Evolutionary conservation across 2,797 vertebrate genomes (phyloP).

Genomic region (Peromyscus nudipes): DNA sequence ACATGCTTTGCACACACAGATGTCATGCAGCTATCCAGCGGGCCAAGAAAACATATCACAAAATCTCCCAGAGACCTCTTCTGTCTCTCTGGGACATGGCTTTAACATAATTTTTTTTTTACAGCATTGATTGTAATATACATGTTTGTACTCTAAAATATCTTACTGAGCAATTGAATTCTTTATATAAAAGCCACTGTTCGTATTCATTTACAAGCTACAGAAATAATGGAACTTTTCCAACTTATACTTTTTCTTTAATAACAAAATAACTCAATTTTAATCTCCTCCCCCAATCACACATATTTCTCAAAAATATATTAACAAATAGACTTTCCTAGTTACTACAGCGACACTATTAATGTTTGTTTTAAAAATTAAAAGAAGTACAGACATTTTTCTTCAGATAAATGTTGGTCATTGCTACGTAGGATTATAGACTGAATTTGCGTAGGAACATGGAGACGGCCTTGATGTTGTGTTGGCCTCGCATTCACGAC

Average conservation of each 20-base stretch:
- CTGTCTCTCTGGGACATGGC: slow-evolving; percentile 21
- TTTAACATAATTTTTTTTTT: slow-evolving; percentile 57
- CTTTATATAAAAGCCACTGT: slow-evolving; percentile 43
- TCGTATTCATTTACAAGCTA: slow-evolving; percentile 3
- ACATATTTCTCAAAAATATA: background rate
- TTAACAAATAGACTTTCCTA: background rate
- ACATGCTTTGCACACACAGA: slow-evolving; percentile 47
- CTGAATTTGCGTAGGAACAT: background rate
- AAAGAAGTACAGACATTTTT: background rate
- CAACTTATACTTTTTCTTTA: slow-evolving; percentile 24
- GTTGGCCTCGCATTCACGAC: background rate
- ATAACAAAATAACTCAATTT: slow-evolving; percentile 15
- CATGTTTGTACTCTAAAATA: slow-evolving; percentile 44
- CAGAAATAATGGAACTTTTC: slow-evolving; percentile 30
- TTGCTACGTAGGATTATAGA: background rate
- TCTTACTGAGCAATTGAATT: background rate
- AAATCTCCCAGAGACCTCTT: slow-evolving; percentile 39
- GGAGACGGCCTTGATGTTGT: background rate
- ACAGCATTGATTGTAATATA: slow-evolving; percentile 22
- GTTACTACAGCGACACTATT: background rate
- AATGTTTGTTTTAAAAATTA: slow-evolving; percentile 43
- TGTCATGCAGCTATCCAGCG: background rate
- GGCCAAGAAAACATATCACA: background rate
- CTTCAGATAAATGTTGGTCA: slow-evolving; percentile 30
- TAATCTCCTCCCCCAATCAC: slow-evolving; percentile 33